Conservation (phyloP, 2,797 vertebrate genomes). For the Chaetodon trifasciatus region DNA sequence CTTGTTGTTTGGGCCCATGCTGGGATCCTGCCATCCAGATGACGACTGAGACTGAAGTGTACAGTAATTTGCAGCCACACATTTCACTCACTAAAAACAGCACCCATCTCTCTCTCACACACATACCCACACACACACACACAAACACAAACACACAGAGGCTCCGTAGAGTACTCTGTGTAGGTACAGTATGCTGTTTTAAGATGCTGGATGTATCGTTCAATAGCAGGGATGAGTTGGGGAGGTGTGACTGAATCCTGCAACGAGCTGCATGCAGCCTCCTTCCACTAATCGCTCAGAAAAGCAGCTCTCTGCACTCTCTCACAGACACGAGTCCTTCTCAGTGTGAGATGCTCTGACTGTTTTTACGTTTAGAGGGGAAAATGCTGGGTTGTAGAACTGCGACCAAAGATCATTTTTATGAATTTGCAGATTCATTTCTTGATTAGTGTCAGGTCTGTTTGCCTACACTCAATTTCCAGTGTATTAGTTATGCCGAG, state of each 20-base stretch:
- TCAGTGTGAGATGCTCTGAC: conserved; percentile 38
- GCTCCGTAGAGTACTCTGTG: conserved; percentile 9
- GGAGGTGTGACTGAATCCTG: conserved; percentile 43
- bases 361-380: conserved; percentile 40
- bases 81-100: conserved; percentile 52
- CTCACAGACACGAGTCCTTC: conserved; percentile 44
- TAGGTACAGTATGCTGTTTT: conserved; percentile 41
- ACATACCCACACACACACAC: background rate
- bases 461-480: background rate
- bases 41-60: conserved; percentile 66
- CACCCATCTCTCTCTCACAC: conserved; percentile 19
- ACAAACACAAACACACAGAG: background rate
- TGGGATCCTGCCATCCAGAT: conserved; percentile 80
- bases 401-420: conserved; percentile 1
- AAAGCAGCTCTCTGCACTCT: conserved; percentile 51
- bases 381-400: conserved; percentile 16
- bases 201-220: conserved; percentile 56
- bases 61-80: conserved; percentile 63
- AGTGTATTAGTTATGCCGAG: background rate
- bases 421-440: conserved; percentile 1
- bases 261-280: conserved; percentile 58
- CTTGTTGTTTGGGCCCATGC: conserved; percentile 76
- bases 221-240: conserved; percentile 45
- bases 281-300: conserved; percentile 59
- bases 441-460: background rate